Evolutionary conservation across 1,140 invertebrate genomes (phyloP).

Genomic region (Rhynchophorus ferrugineus): DNA sequence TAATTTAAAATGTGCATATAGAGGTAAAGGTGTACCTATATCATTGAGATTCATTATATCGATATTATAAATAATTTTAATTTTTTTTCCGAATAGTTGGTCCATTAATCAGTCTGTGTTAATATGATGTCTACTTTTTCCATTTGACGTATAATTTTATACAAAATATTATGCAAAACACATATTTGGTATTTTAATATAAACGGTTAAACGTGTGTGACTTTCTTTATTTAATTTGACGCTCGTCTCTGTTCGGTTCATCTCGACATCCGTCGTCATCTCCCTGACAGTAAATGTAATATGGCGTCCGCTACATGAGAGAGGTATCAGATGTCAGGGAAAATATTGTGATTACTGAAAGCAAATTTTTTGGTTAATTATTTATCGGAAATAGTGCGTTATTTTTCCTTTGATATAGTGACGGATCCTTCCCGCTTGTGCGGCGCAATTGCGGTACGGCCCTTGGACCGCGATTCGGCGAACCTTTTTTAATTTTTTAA

Average conservation of each 20-base stretch:
- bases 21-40: no score
- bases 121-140: no score
- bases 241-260: neutral
- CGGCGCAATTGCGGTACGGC: neutral
- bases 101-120: no score
- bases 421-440: neutral
- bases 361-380: neutral
- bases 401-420: neutral
- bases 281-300: conserved; percentile 22
- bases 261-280: neutral
- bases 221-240: no score
- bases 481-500: neutral
- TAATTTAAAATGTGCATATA: no score
- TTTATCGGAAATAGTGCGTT: neutral
- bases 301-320: conserved; percentile 20
- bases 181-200: no score
- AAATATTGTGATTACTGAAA: conserved; percentile 11
- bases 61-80: no score
- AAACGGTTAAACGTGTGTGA: no score
- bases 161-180: no score
- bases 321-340: conserved; percentile 14
- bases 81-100: no score
- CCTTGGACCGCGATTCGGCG: neutral
- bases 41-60: no score
- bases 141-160: no score